A percentile compares a stretch with the other conserved stretches of the same genome.
Evolutionary conservation across 64 coral and sea anemone species (phyloP).

Genomic region (Pachyseris speciosa): DNA sequence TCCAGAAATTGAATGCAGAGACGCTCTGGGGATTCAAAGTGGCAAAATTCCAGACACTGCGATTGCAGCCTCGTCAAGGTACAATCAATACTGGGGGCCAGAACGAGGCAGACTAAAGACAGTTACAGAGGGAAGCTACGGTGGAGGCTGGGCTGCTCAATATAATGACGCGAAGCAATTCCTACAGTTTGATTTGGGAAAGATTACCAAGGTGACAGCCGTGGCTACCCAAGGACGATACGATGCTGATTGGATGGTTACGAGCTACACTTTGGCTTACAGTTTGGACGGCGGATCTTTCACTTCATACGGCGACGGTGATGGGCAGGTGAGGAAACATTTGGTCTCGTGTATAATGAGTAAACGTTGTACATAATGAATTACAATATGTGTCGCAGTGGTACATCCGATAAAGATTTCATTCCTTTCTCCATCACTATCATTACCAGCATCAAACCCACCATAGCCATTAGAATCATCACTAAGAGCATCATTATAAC

Average conservation of each 20-base stretch:
- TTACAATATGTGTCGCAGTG: too few species aligned
- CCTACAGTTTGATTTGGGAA: conserved; percentile 7
- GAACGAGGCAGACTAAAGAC: neutral
- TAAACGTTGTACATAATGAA: too few species aligned
- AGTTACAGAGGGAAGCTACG: conserved; percentile 4
- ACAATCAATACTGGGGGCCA: conserved; percentile 10
- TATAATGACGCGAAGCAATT: conserved; percentile 9
- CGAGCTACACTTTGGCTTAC: conserved; percentile 5
- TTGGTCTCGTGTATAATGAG: neutral
- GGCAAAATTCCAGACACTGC: conserved; percentile 1
- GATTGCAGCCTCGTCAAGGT: neutral
- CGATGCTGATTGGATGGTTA: conserved; percentile 18
- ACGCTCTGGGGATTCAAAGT: neutral
- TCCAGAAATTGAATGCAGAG: conserved; percentile 18
- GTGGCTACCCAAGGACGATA: conserved; percentile 21
- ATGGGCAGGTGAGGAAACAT: neutral
- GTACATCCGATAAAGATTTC: too few species aligned
- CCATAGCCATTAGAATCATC: too few species aligned
- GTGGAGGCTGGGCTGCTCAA: conserved; percentile 8
- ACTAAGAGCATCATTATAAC: too few species aligned
- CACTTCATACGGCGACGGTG: neutral
- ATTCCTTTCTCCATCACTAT: too few species aligned
- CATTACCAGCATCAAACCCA: too few species aligned
- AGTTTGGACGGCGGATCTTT: neutral
- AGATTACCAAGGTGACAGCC: neutral